These are phyloP conservation scores for Propithecus perrieri DNA, from an alignment of 2,797 vertebrate species.

Conservation along the genomic window DNA sequence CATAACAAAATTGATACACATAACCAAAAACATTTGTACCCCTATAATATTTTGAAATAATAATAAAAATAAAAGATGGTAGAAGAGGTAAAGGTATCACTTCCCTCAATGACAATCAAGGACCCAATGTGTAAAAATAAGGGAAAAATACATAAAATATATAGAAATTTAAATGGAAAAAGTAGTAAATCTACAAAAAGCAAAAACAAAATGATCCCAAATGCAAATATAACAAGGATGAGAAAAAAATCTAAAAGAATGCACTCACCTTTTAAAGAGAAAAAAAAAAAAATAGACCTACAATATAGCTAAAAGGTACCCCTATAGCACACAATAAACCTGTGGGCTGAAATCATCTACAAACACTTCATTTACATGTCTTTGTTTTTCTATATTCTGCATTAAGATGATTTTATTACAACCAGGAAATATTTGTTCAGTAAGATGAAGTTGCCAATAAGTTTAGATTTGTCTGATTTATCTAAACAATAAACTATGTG, in stretches of 20 bases:
- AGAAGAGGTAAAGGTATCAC: background rate
- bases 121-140: background rate
- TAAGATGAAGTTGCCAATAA: background rate
- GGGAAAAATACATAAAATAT: background rate
- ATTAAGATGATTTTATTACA: background rate
- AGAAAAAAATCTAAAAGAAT: slow-evolving; percentile 15
- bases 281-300: background rate
- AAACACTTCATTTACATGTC: background rate
- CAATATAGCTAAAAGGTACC: background rate
- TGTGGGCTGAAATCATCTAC: background rate
- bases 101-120: background rate
- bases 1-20: too few relatives aligned
- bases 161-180: background rate
- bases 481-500: background rate
- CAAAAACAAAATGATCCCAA: background rate
- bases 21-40: too few relatives aligned
- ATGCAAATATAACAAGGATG: background rate
- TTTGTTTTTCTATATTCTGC: background rate
- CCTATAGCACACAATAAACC: background rate
- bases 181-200: background rate
- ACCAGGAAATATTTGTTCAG: background rate
- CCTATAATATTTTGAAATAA: too few relatives aligned
- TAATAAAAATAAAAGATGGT: background rate
- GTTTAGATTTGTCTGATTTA: background rate
- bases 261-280: background rate